Evolutionary conservation across 1,140 invertebrate species (phyloP), one percentile per base, ranked within the genome.

Genomic region (Drosophila parabipectinata): DNA sequence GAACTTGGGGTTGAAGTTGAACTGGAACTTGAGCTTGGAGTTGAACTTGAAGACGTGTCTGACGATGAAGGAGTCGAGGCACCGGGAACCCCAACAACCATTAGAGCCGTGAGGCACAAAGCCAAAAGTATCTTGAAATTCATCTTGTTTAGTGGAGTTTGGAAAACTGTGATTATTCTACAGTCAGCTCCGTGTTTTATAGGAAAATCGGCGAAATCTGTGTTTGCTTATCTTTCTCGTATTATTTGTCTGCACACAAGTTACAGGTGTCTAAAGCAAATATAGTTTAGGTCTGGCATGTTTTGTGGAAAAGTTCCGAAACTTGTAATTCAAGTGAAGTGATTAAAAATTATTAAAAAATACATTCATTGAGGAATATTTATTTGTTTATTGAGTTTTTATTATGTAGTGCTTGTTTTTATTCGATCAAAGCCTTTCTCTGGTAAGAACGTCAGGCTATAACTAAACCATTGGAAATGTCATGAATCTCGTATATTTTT

Each of bases 251-350:
- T n/a, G 9, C 21, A 21, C 21, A 21, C 21, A 21, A 21, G 21
- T 66, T 44, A 30, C n/a, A 12, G 26, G 56, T 12, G 50, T 21
- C 50, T 50, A 24, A 4, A 34, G 18, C 15, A 61, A 61, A 55
- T 9, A 37, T 4, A 34, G 15, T 4, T 48, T 2, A 47, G 12
- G 45, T 60, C 60, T 62, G 3, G 3, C 8, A 0, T 9, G 21
- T 9, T 24, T 26, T 14, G 2, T 21, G 30, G 15, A 15, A 32
- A 6, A 24, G 34, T 44, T 18, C 5, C 41, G 21, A 21, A 21
- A 21, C 21, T 21, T 21, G 3, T 18, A 18, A 18, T 18, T 18
- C 18, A 18, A 18, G 1, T 18, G 1, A 1, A 18, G 18, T 21
- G 21, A 21, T 21, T 21, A 21, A 3, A 21, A 21, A 0, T 21